A percentile compares a stretch with the other conserved stretches of the same genome.
Conservation (phyloP, 2,888 invertebrate genomes). For the Limnephilus auricula region DNA sequence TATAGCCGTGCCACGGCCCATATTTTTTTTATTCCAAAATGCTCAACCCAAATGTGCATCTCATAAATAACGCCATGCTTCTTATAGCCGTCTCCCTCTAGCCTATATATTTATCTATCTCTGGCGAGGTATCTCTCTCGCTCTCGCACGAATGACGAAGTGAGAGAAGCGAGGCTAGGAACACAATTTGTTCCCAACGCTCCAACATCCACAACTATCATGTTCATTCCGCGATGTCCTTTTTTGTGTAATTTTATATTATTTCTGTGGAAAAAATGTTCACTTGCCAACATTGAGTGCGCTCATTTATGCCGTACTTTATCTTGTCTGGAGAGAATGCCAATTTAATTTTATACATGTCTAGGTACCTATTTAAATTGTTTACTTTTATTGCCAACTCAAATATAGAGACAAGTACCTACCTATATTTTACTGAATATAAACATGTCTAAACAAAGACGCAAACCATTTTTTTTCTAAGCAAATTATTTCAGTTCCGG, state of each 20-base stretch:
- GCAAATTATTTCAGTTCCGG: too few relatives aligned
- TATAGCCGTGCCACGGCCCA: constrained; percentile 72
- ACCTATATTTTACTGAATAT: neutral
- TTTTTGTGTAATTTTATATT: constrained; percentile 54
- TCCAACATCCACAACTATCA: constrained; percentile 59
- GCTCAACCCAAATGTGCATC: constrained; percentile 78
- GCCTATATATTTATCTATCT: constrained; percentile 64
- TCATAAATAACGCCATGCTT: constrained; percentile 76
- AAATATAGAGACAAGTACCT: neutral
- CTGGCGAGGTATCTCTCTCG: constrained; percentile 70
- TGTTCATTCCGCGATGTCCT: constrained; percentile 54
- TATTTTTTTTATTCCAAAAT: constrained; percentile 75
- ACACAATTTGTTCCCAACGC: constrained; percentile 54
- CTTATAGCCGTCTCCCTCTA: constrained; percentile 73
- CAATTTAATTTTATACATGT: neutral
- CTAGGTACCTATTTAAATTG: neutral
- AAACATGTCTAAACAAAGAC: neutral
- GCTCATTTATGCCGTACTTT: constrained; percentile 15
- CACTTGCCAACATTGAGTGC: constrained; percentile 37
- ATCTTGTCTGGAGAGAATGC: neutral
- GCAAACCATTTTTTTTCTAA: neutral
- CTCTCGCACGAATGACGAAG: constrained; percentile 68
- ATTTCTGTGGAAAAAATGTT: constrained; percentile 31
- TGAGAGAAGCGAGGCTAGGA: constrained; percentile 32
- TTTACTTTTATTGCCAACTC: neutral